Evolutionary conservation across 2,797 vertebrate species (phyloP).

Genomic region (Vespertilio murinus): DNA sequence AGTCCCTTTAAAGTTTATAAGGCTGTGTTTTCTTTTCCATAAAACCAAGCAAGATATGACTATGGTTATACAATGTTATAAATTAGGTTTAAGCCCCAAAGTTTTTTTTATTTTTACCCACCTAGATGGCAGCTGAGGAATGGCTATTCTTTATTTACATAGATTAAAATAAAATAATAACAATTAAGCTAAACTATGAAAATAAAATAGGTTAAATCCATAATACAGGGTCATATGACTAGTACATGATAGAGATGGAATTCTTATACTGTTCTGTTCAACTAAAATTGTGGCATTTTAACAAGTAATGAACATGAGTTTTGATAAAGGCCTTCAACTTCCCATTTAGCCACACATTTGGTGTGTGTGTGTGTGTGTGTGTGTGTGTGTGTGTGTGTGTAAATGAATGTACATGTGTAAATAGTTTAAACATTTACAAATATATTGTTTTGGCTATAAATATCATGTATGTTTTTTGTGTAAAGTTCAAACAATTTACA

Average conservation of each 20-base stretch:
- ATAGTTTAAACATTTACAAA: background rate
- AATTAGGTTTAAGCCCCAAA: background rate
- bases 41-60: background rate
- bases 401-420: background rate
- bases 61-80: background rate
- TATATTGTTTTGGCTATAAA: background rate
- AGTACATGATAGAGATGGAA: background rate
- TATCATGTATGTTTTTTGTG: background rate
- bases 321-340: background rate
- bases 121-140: background rate
- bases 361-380: background rate
- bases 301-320: background rate
- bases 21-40: background rate
- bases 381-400: background rate
- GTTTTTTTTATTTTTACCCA: background rate
- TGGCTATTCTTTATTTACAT: background rate
- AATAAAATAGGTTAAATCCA: background rate
- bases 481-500: background rate
- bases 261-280: background rate
- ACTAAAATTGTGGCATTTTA: background rate
- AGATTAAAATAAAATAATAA: background rate
- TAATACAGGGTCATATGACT: background rate
- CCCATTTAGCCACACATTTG: background rate
- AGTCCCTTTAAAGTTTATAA: background rate
- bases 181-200: background rate